phyloP scores from a whole-genome alignment of 2,113 vertebrate genomes.

The Plecotus auritus region DNA sequence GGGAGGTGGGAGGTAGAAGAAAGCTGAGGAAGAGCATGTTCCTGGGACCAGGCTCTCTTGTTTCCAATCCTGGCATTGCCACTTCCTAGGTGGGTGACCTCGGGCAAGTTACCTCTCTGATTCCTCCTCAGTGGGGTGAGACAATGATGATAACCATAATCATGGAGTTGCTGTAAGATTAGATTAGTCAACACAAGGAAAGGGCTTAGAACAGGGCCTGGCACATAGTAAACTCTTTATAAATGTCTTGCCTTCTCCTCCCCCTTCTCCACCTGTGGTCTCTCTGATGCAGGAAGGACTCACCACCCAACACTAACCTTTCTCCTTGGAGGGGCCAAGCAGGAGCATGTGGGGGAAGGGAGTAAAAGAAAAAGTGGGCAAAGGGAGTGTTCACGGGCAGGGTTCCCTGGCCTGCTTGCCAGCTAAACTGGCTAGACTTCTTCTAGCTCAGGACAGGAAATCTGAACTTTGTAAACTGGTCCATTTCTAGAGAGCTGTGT shows the following conservation, averaged over 20 bases:
- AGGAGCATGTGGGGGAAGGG: neutral
- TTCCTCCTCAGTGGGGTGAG: neutral
- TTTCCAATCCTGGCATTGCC: neutral
- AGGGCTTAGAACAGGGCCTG: neutral
- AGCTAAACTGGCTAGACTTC: constrained; percentile 38
- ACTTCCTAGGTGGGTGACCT: neutral
- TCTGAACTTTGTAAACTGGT: constrained; percentile 61
- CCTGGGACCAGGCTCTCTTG: neutral
- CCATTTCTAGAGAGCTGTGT: constrained; percentile 48
- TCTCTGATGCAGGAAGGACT: neutral
- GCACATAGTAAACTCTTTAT: neutral
- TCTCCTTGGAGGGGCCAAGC: neutral
- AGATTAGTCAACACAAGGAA: neutral
- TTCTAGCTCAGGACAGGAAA: constrained; percentile 55
- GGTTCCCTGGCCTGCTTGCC: neutral
- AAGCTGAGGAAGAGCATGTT: neutral
- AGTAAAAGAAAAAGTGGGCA: neutral
- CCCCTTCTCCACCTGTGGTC: neutral
- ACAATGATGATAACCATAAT: fast-evolving
- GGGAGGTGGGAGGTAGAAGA: neutral
- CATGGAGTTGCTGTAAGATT: neutral
- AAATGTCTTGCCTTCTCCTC: neutral
- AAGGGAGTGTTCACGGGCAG: neutral
- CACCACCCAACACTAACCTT: neutral
- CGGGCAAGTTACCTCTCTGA: neutral